Evolutionary conservation across 2,113 vertebrate genomes (phyloP).

Genomic region (Takifugu flavidus): DNA sequence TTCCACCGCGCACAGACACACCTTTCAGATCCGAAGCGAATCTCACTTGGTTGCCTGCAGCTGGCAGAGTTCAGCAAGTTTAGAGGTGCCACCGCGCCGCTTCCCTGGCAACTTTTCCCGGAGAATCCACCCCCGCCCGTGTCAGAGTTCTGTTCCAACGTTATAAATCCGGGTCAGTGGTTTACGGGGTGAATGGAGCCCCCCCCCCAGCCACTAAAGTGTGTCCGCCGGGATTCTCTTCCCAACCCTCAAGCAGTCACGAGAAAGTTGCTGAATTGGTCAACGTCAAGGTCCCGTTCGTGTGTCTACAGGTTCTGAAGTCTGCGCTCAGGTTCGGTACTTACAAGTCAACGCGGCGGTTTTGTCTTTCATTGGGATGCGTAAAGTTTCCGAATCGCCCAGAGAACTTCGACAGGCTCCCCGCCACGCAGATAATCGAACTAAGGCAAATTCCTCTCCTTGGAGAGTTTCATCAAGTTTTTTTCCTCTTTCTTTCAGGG

Average conservation of each 20-base stretch:
- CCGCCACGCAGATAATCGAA: conserved; percentile 36
- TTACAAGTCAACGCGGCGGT: conserved; percentile 68
- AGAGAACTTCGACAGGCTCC: conserved; percentile 9
- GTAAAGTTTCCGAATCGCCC: conserved; percentile 10
- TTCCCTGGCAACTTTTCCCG: conserved; percentile 22
- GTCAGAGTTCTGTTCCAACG: conserved; percentile 19
- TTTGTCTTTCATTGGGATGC: conserved; percentile 74
- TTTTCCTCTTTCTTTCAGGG: conserved; percentile 33
- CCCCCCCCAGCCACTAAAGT: background rate
- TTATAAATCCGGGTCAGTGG: conserved; percentile 46
- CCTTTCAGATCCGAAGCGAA: conserved; percentile 50
- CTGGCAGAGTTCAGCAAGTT: conserved; percentile 20
- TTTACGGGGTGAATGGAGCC: conserved; percentile 29
- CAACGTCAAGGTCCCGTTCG: no score
- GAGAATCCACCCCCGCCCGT: background rate
- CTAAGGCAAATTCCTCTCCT: conserved; percentile 50
- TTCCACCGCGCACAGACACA: conserved; percentile 44
- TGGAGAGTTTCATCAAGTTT: conserved; percentile 34
- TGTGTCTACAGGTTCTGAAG: no score
- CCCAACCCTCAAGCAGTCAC: background rate
- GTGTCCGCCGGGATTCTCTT: conserved; percentile 8
- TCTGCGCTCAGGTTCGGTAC: conserved; percentile 24
- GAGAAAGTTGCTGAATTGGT: background rate
- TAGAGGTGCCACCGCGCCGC: background rate
- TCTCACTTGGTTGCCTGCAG: conserved; percentile 31